Percentiles rank a stretch among this genome's conserved stretches.
phyloP scores from a whole-genome alignment of 2,888 invertebrate genomes.

The Temnothorax unifasciatus region DNA sequence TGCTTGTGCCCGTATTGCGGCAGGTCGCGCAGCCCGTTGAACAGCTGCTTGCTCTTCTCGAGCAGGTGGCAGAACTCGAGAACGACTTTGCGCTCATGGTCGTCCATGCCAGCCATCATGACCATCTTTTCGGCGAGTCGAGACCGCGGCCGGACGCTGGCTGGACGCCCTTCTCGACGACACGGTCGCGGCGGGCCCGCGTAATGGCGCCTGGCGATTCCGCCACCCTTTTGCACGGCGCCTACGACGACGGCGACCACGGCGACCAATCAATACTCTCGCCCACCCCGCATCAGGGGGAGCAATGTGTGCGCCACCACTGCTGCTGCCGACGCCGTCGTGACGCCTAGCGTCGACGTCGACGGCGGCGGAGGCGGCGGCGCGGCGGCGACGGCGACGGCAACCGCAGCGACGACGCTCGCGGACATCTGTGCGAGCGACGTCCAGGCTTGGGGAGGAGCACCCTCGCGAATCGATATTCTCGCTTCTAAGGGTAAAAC shows the following conservation, averaged over 20 bases:
- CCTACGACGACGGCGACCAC: constrained; percentile 69
- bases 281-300: constrained; percentile 80
- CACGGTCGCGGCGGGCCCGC: constrained; percentile 79
- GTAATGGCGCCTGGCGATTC: constrained; percentile 80
- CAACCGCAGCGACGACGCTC: constrained; percentile 64
- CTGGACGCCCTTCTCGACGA: constrained; percentile 75
- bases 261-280: constrained; percentile 79
- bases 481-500: constrained; percentile 45
- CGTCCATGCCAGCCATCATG: constrained; percentile 91
- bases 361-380: constrained; percentile 48
- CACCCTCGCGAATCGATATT: constrained; percentile 56
- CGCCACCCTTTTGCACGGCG: constrained; percentile 77
- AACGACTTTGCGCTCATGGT: constrained; percentile 96
- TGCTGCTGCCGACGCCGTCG: constrained; percentile 48
- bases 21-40: constrained; percentile 98
- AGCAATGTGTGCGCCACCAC: constrained; percentile 69
- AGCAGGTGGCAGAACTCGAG: constrained; percentile 98
- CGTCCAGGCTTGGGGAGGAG: constrained; percentile 1
- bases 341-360: constrained; percentile 54
- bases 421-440: constrained; percentile 61
- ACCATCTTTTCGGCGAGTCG: constrained; percentile 88
- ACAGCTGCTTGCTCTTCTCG: constrained; percentile 98
- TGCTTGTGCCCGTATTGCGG: constrained; percentile 99
- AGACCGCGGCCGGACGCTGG: constrained; percentile 74
- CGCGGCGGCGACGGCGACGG: constrained; percentile 35